Percentiles rank a stretch among this genome's conserved stretches.
Evolutionary conservation across 2,888 invertebrate species (phyloP).

Genomic region (Acronicta psi): DNA sequence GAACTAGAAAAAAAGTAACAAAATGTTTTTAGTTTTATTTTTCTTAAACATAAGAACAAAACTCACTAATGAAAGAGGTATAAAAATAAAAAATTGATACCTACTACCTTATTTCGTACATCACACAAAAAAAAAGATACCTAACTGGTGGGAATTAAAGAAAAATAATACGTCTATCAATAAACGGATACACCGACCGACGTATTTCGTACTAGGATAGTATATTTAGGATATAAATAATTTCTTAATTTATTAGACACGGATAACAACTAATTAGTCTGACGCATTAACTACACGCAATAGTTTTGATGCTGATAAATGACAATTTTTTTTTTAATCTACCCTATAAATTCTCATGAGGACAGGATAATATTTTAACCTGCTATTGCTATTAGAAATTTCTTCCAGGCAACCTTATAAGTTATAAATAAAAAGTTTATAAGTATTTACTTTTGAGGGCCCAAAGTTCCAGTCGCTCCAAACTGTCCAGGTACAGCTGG

Average conservation of each 20-base stretch:
- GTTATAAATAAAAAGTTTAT: conserved; percentile 5
- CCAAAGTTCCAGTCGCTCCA: conserved; percentile 84
- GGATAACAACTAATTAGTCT: background rate
- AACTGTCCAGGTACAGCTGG: conserved; percentile 74
- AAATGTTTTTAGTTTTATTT: too few species aligned
- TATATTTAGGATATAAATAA: conserved; percentile 15
- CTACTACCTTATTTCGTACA: background rate
- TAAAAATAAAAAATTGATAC: too few species aligned
- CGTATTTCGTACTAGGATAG: conserved; percentile 15
- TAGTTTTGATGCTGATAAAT: conserved; percentile 1
- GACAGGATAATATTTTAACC: too few species aligned
- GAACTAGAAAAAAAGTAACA: too few species aligned
- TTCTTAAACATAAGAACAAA: too few species aligned
- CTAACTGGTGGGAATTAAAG: background rate
- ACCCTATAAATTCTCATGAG: conserved; percentile 2
- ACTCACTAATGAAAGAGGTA: too few species aligned
- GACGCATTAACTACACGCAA: background rate
- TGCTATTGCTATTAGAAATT: too few species aligned
- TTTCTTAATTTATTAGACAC: conserved; percentile 1
- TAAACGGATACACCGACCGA: background rate
- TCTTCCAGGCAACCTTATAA: background rate
- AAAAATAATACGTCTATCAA: conserved; percentile 13
- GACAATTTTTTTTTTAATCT: background rate
- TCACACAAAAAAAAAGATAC: background rate
- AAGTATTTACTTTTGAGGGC: conserved; percentile 88